Base-by-base conservation (phyloP, 2,797 vertebrate genomes). In the Anguilla obscura region DNA sequence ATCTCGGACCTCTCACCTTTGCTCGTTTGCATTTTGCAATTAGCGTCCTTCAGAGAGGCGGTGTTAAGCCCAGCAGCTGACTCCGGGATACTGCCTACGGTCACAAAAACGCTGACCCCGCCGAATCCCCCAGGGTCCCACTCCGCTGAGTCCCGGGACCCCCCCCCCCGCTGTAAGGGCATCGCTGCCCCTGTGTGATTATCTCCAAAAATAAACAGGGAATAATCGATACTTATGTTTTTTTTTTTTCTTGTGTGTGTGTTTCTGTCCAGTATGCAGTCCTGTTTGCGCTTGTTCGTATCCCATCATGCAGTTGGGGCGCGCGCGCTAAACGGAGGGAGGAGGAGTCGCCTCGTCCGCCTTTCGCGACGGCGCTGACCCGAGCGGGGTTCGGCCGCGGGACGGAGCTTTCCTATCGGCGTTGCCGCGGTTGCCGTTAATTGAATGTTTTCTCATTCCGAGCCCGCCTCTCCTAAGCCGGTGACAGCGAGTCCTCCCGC, bases 121-220 rank as follows among this genome's bases (percentile, higher is more conserved):
- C 79, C 50, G 36, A 52, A 45, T 84, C 50, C 82, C 36, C 24
- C 60, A 1, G 40, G 3, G 83, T 54, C 82, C n/a, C 8, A 66
- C 48, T 56, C 8, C 66, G 21, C 63, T 2, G 21, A 63, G 4
- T 8, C 33, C 1, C 21, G 40, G 50, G 33, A 27, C 58, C 0
- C 1, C 10, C 54, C 1, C 54, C 52, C 54, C 54, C 14, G 10
- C 54, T 2, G 10, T 56, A 6, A 52, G 63, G 14, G 6, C 74
- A 85, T 85, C 50, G 50, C 60, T 58, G 69, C 58, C 66, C 27
- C 9, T 24, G 56, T 58, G 87, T 30, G 5, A 45, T 88, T 27
- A 86, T 71, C 87, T 88, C 79, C 48, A 27, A 71, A 86, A 86
- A 86, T 30, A 85, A 36, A 74, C 48, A 21, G 84, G 45, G 33